Conservation (phyloP, 2,113 vertebrate species). For the Burhinus bistriatus region DNA sequence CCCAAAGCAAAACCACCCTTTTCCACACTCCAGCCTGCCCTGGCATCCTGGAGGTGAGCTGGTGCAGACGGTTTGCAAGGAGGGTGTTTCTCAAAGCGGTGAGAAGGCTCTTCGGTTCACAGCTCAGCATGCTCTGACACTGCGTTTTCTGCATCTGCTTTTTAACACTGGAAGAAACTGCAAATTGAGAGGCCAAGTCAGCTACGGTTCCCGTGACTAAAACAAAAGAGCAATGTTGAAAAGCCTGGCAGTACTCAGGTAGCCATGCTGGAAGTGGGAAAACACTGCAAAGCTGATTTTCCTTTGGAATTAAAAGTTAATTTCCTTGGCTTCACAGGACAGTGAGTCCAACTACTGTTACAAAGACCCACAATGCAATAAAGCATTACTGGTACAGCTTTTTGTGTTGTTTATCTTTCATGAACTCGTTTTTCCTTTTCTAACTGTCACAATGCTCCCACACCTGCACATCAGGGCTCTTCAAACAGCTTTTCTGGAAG, state of each 20-base stretch:
- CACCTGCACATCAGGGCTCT: background rate
- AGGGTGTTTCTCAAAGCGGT: background rate
- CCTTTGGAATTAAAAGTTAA: background rate
- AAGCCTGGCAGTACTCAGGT: background rate
- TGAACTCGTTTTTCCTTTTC: background rate
- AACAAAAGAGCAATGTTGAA: background rate
- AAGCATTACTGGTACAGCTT: background rate
- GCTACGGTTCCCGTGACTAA: background rate
- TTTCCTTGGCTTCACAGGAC: background rate
- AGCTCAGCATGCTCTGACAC: background rate
- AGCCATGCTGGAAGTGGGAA: background rate
- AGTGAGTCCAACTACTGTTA: background rate
- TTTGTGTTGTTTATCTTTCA: background rate
- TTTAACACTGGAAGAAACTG: background rate
- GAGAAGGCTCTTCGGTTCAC: background rate
- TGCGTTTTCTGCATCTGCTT: background rate
- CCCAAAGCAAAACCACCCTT: background rate
- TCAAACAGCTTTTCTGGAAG: background rate
- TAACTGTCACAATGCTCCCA: background rate
- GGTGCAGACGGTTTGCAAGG: background rate
- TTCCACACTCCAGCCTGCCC: background rate
- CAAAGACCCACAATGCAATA: background rate
- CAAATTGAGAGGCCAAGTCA: background rate
- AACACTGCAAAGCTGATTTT: background rate
- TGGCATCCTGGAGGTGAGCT: background rate